These are phyloP conservation scores for Apostichopus parvimensis DNA, from an alignment of 35 echinoderm and acorn worm genomes.

Conservation along the genomic window DNA sequence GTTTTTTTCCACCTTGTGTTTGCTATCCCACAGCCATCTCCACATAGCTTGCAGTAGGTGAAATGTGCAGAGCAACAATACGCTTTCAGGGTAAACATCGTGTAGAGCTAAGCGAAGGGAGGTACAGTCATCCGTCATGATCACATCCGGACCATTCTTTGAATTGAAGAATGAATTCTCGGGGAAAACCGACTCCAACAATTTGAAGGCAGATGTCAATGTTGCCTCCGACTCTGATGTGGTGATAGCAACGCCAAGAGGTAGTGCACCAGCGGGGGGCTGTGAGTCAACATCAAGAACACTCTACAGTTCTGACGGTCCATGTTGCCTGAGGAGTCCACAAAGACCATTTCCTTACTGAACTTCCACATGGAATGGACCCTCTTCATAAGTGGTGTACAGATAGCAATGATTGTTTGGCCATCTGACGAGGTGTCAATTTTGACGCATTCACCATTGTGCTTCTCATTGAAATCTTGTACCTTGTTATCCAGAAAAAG, in stretches of 20 bases:
- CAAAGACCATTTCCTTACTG: background rate
- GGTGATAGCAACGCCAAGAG: conserved; percentile 48
- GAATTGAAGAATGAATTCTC: conserved; percentile 44
- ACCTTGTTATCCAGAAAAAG: too few relatives aligned
- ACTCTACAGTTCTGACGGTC: background rate
- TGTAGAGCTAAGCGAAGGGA: conserved; percentile 45
- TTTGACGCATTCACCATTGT: background rate
- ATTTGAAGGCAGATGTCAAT: conserved; percentile 36
- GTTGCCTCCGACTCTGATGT: conserved; percentile 43
- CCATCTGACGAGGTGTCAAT: background rate
- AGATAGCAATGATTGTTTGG: conserved; percentile 18
- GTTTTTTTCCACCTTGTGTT: conserved; percentile 19
- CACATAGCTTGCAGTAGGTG: conserved; percentile 71
- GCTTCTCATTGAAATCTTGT: background rate
- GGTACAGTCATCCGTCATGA: conserved; percentile 69
- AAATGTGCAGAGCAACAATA: conserved; percentile 63
- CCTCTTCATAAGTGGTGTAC: background rate
- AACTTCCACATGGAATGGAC: background rate
- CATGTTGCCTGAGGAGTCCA: too few relatives aligned
- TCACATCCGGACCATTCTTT: conserved; percentile 36
- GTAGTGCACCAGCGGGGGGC: conserved; percentile 38
- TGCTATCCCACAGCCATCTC: conserved; percentile 75
- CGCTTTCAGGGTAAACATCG: conserved; percentile 24
- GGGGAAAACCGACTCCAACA: conserved; percentile 16
- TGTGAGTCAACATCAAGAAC: conserved; percentile 50